Evolutionary conservation across 2,797 vertebrate genomes (phyloP).

Genomic region (Sarcoramphus papa): DNA sequence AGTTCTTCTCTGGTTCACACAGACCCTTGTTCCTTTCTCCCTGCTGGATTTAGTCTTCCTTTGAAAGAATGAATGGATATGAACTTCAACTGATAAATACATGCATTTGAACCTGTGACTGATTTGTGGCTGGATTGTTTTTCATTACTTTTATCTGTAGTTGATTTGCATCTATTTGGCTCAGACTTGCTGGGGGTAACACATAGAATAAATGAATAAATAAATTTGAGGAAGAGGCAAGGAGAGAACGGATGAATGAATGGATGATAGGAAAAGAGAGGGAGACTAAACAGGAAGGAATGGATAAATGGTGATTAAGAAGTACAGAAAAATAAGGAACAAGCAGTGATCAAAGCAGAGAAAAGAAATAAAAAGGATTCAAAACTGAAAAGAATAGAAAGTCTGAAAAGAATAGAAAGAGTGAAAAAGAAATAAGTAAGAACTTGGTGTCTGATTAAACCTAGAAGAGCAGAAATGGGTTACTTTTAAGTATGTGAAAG

Average conservation of each 20-base stretch:
- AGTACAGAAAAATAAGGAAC: not conserved
- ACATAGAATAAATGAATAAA: conserved; percentile 18
- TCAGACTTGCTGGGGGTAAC: not conserved
- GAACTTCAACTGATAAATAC: conserved; percentile 17
- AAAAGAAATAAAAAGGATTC: not conserved
- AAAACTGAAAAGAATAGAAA: not conserved
- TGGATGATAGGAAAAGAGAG: not conserved
- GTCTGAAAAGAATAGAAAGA: not conserved
- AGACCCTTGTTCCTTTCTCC: not conserved
- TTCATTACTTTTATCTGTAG: conserved; percentile 26
- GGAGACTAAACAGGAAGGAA: not conserved
- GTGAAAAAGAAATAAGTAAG: not conserved
- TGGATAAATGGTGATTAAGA: not conserved
- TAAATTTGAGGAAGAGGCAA: not conserved
- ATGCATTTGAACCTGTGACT: conserved; percentile 8
- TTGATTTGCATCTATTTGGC: conserved; percentile 34
- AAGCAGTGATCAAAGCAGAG: not conserved
- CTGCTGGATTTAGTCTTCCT: not conserved
- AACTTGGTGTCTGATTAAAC: not conserved
- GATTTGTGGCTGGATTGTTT: conserved; percentile 24
- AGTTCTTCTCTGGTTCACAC: not conserved
- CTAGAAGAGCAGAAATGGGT: not conserved
- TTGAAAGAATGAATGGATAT: not conserved
- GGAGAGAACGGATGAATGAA: not conserved
- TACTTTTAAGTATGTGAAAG: not conserved